Evolutionary conservation across 2,797 vertebrate genomes (phyloP).

Genomic region (Pseudochirops cupreus): DNA sequence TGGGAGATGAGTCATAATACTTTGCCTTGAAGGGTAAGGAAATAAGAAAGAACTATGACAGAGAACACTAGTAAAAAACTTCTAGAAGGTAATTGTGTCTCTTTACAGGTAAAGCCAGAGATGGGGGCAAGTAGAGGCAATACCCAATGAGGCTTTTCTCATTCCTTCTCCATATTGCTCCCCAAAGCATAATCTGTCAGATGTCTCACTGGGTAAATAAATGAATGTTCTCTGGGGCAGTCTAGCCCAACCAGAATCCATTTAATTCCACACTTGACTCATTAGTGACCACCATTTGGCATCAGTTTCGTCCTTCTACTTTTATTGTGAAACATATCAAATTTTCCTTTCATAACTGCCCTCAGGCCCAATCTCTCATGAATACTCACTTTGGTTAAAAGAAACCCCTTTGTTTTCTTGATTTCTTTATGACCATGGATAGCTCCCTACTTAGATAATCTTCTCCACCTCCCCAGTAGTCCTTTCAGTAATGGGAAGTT

Average conservation of each 20-base stretch:
- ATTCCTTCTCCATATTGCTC: not conserved
- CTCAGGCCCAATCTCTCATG: constrained; percentile 15
- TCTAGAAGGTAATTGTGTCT: not conserved
- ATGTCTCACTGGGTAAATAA: constrained; percentile 7
- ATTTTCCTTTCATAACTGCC: constrained; percentile 38
- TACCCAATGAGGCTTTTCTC: not conserved
- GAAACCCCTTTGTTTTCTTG: constrained; percentile 61
- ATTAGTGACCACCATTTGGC: not conserved
- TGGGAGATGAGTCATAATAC: not conserved
- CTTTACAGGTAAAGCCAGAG: not conserved
- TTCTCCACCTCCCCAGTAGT: constrained; percentile 78
- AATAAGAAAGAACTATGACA: not conserved
- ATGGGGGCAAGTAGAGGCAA: not conserved
- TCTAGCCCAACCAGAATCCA: not conserved
- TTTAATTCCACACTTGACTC: not conserved
- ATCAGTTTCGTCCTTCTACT: constrained; percentile 53
- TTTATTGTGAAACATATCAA: constrained; percentile 35
- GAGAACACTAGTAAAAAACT: not conserved
- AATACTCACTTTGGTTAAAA: constrained; percentile 52
- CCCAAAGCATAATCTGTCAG: not conserved
- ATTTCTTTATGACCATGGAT: constrained; percentile 78
- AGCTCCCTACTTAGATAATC: constrained; percentile 80
- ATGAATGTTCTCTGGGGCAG: constrained; percentile 26
- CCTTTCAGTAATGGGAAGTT: constrained; percentile 84
- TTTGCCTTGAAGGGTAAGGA: not conserved